A percentile compares a stretch with the other conserved stretches of the same genome.
phyloP scores from a whole-genome alignment of 2,797 vertebrate species.

The Phoxinus dragarum region DNA sequence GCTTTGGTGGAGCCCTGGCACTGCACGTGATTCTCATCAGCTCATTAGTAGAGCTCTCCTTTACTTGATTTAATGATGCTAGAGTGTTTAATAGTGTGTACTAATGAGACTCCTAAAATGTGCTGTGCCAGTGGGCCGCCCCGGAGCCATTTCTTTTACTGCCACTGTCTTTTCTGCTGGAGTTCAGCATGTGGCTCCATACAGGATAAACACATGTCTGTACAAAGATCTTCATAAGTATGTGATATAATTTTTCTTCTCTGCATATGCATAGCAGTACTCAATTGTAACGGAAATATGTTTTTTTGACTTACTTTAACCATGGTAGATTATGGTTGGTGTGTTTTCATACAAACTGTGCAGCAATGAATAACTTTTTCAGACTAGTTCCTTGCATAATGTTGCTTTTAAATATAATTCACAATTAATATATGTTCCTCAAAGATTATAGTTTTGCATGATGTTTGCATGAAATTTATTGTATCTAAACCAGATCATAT shows the following conservation, averaged over 20 bases:
- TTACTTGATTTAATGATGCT: conserved; percentile 27
- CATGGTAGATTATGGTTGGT: neutral
- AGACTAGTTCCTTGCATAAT: neutral
- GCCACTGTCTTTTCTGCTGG: neutral
- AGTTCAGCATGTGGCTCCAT: conserved; percentile 27
- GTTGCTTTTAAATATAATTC: neutral
- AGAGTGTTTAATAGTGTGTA: conserved; percentile 30
- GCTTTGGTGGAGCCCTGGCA: neutral
- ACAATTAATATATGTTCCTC: neutral
- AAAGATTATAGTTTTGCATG: neutral
- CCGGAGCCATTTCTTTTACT: neutral
- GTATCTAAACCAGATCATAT: neutral
- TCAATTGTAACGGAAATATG: neutral
- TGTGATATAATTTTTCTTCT: neutral
- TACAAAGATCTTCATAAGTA: conserved; percentile 14
- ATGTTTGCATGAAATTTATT: neutral
- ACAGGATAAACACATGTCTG: neutral
- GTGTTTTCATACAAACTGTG: neutral
- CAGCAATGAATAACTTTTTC: neutral
- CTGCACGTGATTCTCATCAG: neutral
- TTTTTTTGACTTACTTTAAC: neutral
- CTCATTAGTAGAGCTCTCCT: conserved; percentile 6
- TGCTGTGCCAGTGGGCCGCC: neutral
- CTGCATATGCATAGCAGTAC: neutral
- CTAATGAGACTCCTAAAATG: neutral